Conservation (phyloP, 2,797 vertebrate genomes). For the Uromys caudimaculatus region DNA sequence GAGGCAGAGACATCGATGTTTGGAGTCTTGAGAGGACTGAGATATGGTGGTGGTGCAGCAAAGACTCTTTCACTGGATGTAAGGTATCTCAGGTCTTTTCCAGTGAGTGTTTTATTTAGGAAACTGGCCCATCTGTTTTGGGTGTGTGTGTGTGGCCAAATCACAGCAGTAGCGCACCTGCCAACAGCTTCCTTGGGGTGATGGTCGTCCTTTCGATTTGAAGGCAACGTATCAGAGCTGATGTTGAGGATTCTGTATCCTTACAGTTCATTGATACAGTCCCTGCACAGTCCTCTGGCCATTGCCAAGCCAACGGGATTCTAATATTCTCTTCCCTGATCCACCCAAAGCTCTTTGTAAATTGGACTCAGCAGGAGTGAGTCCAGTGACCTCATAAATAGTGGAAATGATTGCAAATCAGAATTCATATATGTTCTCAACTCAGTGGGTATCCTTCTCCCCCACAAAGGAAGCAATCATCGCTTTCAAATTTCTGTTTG, state of each 20-base stretch:
- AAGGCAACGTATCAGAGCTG: background rate
- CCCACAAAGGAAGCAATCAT: slow-evolving; percentile 90
- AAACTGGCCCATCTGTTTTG: slow-evolving; percentile 15
- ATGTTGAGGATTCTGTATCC: slow-evolving; percentile 20
- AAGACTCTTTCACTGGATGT: background rate
- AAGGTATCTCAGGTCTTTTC: slow-evolving; percentile 6
- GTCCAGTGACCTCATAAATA: slow-evolving; percentile 90
- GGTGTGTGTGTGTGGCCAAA: background rate
- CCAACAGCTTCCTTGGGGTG: background rate
- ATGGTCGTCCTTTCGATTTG: background rate
- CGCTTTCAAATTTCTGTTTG: slow-evolving; percentile 90
- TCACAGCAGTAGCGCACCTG: background rate
- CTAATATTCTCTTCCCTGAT: slow-evolving; percentile 87
- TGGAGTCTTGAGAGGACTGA: background rate
- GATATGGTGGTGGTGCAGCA: background rate
- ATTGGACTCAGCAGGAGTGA: slow-evolving; percentile 90
- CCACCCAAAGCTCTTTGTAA: slow-evolving; percentile 88
- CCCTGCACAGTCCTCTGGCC: slow-evolving; percentile 76
- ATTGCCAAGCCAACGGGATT: slow-evolving; percentile 87
- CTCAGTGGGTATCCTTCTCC: slow-evolving; percentile 87
- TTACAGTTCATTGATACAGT: slow-evolving; percentile 77
- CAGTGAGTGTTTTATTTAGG: slow-evolving; percentile 49
- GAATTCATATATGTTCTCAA: slow-evolving; percentile 88
- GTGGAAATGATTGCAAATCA: slow-evolving; percentile 92
- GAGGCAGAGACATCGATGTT: background rate